Evolutionary conservation across 2,888 invertebrate genomes (phyloP).

Genomic region (Kuschelorhynchus macadamiae): DNA sequence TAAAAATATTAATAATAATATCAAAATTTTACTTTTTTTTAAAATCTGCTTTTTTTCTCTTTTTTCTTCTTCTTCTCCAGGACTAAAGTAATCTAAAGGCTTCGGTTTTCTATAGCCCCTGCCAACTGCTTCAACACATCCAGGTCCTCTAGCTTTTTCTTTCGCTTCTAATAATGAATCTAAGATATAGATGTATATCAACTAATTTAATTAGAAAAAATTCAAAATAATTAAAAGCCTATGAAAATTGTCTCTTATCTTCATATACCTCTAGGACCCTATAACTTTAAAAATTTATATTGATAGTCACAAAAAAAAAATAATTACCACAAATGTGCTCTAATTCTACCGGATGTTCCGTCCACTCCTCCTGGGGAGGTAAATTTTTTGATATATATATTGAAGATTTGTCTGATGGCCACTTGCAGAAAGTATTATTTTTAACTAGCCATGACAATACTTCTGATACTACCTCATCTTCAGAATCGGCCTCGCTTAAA

Average conservation of each 20-base stretch:
- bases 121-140: conserved; percentile 1
- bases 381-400: conserved; percentile 7
- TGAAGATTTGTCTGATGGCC: conserved; percentile 23
- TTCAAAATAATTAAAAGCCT: not conserved
- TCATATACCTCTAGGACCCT: too few relatives aligned
- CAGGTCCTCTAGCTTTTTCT: conserved; percentile 6
- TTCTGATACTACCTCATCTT: conserved; percentile 23
- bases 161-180: conserved; percentile 25
- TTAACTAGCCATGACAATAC: conserved; percentile 28
- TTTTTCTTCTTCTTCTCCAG: conserved; percentile 32
- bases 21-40: too few relatives aligned
- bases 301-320: not conserved
- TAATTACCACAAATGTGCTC: conserved; percentile 27
- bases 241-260: too few relatives aligned
- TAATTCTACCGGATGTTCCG: conserved; percentile 21
- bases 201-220: too few relatives aligned
- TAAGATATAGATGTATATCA: not conserved
- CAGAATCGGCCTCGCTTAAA: conserved; percentile 19
- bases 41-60: not conserved
- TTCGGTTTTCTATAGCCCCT: not conserved
- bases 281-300: not conserved
- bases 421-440: conserved; percentile 30
- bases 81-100: conserved; percentile 29
- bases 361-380: conserved; percentile 6
- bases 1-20: too few relatives aligned